Evolutionary conservation across 2,113 vertebrate species (phyloP), one percentile per base, ranked within the genome.

Genomic region (Protobothrops flavoviridis): DNA sequence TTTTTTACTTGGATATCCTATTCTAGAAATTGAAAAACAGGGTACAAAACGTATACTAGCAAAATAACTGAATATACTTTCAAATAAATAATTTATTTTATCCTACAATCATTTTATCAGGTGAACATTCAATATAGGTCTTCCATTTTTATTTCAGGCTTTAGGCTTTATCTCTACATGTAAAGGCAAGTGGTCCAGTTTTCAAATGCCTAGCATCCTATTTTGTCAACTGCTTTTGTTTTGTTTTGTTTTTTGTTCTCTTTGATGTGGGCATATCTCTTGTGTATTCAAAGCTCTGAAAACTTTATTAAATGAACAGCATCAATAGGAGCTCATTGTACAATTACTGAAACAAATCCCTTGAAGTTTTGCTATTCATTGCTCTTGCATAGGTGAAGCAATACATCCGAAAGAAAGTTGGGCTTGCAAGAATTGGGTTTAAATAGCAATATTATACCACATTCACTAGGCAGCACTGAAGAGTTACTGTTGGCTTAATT

Each of bases 211-310:
- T 88, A 43, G 17, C 74, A 81, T 59, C 39, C 57, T 97, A 94
- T 95, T 97, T 97, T 94, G 95, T 93, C 95, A 96, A 95, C 95
- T 92, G 96, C 96, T 95, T 96, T 95, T 39, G 39, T 39, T 39
- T 39, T 39, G 39, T 39, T 39, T 39, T 39, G 39, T 39, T 39
- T 39, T 39, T 93, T 89, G 13, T 29, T 64, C 89, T 81, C 97
- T 98, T 98, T 98, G 98, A 98, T 98, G 98, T 98, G 97, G 97
- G 91, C 69, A 95, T 94, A 48, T 92, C 92, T 85, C 96, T 96
- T 96, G 93, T 94, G 95, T 94, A 55, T 88, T 88, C 29, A 91
- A 93, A 55, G 87, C 95, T 94, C 94, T 94, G 94, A 94, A 92
- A 96, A 96, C 88, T 96, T 96, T 96, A 94, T 93, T 93, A 95